Evolutionary conservation across 2,888 invertebrate genomes (phyloP), one percentile per base, ranked within the genome.

Genomic region (Ephialtes manifestator): DNA sequence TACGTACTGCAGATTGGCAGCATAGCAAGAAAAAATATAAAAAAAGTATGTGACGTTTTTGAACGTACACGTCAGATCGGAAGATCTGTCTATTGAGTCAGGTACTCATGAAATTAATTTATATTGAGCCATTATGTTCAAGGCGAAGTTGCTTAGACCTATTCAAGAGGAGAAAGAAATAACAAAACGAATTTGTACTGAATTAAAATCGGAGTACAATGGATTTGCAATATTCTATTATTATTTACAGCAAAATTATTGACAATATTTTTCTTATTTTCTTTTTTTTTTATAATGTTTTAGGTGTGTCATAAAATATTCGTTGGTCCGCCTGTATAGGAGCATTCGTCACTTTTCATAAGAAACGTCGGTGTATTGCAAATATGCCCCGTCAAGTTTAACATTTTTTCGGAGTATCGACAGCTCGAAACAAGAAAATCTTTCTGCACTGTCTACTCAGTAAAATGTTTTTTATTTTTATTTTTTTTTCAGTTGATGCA

Each of bases 21-120:
- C 20, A 3, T 53, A 10, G 20, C 18, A 11, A 20, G 15, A 31
- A 60, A 60, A 60, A n/a, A n/a, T n/a, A n/a, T n/a, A 31, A 5
- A 31, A 28, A 60, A 60, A 15, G 2, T 2, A 15, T 18, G 39
- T 79, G 74, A 79, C 74, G 78, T 79, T 60, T 70, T 43, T 13
- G 28, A 11, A 71, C 10, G 39, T 20, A 55, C 55, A 86, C 83
- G 86, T 87, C 86, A 85, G 53, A 87, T 87, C 86, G 85, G 82
- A 85, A 78, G 85, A 87, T 87, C 70, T 43, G 0, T 60, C 70
- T 51, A 79, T 70, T 78, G 35, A 76, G 39, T 43, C 67, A 65
- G 39, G 15, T 39, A 35, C 8, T 70, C 31, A n/a, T 78, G 58
- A n/a, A 46, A 68, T 78, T 58, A 68, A 65, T 46, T 68, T 20